These are phyloP conservation scores for Lapara coniferarum DNA, from an alignment of 2,888 invertebrate species.

Conservation along the genomic window DNA sequence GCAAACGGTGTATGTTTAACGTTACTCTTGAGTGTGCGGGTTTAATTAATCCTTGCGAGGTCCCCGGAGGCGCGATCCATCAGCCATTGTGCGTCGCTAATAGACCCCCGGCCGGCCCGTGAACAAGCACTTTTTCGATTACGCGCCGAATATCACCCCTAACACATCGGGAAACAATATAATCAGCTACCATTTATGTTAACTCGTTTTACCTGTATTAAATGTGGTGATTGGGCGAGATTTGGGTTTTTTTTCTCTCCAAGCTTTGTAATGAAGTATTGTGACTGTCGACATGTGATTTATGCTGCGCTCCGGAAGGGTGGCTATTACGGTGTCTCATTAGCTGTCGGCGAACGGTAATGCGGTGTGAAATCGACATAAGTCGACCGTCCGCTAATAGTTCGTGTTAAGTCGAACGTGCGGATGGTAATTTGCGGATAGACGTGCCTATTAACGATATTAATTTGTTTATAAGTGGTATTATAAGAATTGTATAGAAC, in stretches of 20 bases:
- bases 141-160: slow-evolving; percentile 73
- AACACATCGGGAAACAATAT: slow-evolving; percentile 73
- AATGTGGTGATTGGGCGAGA: slow-evolving; percentile 74
- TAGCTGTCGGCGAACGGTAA: slow-evolving; percentile 40
- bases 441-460: background rate
- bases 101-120: slow-evolving; percentile 68
- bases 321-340: slow-evolving; percentile 38
- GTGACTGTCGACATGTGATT: slow-evolving; percentile 75
- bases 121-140: slow-evolving; percentile 78
- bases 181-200: slow-evolving; percentile 78
- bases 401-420: slow-evolving; percentile 15
- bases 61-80: slow-evolving; percentile 57
- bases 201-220: slow-evolving; percentile 65
- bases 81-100: slow-evolving; percentile 67
- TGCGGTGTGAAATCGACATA: slow-evolving; percentile 49
- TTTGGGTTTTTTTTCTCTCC: slow-evolving; percentile 46
- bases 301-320: slow-evolving; percentile 39
- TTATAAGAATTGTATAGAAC: background rate
- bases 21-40: slow-evolving; percentile 5
- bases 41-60: slow-evolving; percentile 61
- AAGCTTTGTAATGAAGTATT: slow-evolving; percentile 77
- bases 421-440: background rate
- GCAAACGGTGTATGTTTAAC: background rate
- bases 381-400: slow-evolving; percentile 21
- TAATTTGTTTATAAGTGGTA: background rate